phyloP scores from a whole-genome alignment of 2,888 invertebrate species.

The Danaus chrysippus region DNA sequence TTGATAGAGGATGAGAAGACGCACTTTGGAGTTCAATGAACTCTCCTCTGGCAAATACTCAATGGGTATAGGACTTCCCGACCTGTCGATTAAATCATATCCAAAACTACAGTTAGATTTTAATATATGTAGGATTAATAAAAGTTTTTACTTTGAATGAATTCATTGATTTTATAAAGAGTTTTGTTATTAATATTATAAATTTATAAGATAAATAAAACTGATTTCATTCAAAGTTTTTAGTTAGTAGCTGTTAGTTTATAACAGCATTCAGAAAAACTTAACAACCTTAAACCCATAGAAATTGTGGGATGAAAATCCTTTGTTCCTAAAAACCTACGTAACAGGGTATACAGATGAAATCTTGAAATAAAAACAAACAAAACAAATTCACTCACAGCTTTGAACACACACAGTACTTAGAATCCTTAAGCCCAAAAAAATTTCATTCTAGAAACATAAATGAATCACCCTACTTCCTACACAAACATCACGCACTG shows the following conservation, averaged over 20 bases:
- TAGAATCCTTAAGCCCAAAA: conserved; percentile 7
- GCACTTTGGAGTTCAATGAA: conserved; percentile 92
- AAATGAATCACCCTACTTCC: conserved; percentile 23
- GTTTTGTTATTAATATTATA: conserved; percentile 4
- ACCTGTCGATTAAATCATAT: conserved; percentile 80
- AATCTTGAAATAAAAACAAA: conserved; percentile 1
- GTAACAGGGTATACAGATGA: not conserved
- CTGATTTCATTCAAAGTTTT: conserved; percentile 65
- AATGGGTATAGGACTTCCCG: conserved; percentile 94
- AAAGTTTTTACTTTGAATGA: conserved; percentile 62
- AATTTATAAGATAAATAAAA: conserved; percentile 19
- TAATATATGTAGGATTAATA: conserved; percentile 35
- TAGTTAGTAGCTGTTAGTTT: conserved; percentile 78
- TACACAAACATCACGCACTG: conserved; percentile 40
- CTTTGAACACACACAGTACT: conserved; percentile 11
- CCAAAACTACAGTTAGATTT: conserved; percentile 74
- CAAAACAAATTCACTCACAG: conserved; percentile 4
- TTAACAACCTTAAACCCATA: conserved; percentile 26
- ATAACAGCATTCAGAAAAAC: conserved; percentile 71
- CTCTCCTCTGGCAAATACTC: conserved; percentile 96
- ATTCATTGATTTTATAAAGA: conserved; percentile 22
- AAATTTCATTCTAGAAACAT: conserved; percentile 11
- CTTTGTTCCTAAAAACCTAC: not conserved
- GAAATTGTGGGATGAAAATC: not conserved
- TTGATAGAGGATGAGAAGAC: conserved; percentile 91